phyloP scores from a whole-genome alignment of 1,140 invertebrate species.

The Paramacrobiotus metropolitanus region DNA sequence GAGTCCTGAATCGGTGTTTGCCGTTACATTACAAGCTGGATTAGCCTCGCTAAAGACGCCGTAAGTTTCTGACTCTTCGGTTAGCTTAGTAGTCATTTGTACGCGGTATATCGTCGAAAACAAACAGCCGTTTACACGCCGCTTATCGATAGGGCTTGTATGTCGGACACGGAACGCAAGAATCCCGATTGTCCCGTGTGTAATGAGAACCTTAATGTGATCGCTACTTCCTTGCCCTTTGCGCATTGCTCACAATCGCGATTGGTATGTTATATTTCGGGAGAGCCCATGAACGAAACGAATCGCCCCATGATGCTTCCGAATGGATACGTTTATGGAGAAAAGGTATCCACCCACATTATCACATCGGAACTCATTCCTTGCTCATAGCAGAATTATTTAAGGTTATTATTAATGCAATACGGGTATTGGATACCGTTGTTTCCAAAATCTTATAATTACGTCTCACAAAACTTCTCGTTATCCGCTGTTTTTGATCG shows the following conservation, averaged over 20 bases:
- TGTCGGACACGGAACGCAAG: slow-evolving; percentile 9
- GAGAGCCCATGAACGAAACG: slow-evolving; percentile 79
- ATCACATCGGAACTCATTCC: too few species aligned
- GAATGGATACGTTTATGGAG: slow-evolving; percentile 92
- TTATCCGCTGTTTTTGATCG: slow-evolving; percentile 4
- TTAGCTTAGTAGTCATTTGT: neutral
- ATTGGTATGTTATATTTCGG: slow-evolving; percentile 70
- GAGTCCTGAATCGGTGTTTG: slow-evolving; percentile 66
- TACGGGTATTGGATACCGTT: too few species aligned
- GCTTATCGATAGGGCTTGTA: neutral
- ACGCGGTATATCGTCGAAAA: neutral
- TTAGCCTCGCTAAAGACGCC: slow-evolving; percentile 84
- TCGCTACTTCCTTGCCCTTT: slow-evolving; percentile 65
- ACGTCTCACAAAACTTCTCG: too few species aligned
- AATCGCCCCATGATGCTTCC: slow-evolving; percentile 95
- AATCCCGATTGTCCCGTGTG: slow-evolving; percentile 85
- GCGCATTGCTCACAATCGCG: slow-evolving; percentile 86
- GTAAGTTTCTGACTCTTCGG: slow-evolving; percentile 21
- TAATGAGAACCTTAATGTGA: slow-evolving; percentile 54
- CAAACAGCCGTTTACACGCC: neutral
- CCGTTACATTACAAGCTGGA: slow-evolving; percentile 68
- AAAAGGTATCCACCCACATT: slow-evolving; percentile 48
- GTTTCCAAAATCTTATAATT: too few species aligned
- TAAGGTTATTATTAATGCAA: too few species aligned
- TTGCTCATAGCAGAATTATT: too few species aligned